Percentiles rank a stretch among this genome's conserved stretches.
Evolutionary conservation across 2,797 vertebrate species (phyloP).

Genomic region (Lagocephalus sceleratus): DNA sequence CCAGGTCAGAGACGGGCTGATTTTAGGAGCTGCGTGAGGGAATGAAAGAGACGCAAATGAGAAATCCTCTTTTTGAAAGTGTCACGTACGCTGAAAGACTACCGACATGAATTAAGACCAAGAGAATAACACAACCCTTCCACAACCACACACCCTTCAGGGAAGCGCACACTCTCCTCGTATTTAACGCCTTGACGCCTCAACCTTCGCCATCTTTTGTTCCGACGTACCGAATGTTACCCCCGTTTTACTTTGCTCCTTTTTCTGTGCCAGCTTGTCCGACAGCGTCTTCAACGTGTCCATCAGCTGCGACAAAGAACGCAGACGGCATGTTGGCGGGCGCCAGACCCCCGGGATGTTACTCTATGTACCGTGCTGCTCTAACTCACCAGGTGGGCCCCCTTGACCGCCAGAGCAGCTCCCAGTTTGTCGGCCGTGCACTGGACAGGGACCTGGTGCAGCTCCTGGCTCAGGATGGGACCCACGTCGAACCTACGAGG

Average conservation of each 20-base stretch:
- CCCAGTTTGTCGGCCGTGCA: conserved; percentile 84
- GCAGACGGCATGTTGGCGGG: neutral
- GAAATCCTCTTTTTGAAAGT: neutral
- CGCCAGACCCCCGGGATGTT: neutral
- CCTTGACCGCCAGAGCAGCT: conserved; percentile 74
- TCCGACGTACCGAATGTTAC: conserved; percentile 81
- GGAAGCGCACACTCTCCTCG: too few species aligned
- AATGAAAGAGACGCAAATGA: neutral
- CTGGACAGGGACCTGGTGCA: conserved; percentile 74
- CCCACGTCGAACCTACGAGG: conserved; percentile 88
- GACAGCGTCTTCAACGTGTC: conserved; percentile 83
- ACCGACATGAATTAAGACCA: too few species aligned
- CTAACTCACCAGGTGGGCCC: conserved; percentile 82
- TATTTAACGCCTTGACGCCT: too few species aligned
- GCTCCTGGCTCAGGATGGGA: conserved; percentile 86
- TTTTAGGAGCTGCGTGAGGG: conserved; percentile 83
- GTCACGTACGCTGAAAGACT: too few species aligned
- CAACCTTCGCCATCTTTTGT: neutral
- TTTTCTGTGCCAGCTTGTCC: conserved; percentile 76
- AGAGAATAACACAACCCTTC: too few species aligned
- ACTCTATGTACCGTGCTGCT: neutral
- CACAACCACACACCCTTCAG: too few species aligned
- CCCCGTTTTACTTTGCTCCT: conserved; percentile 81
- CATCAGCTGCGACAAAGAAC: conserved; percentile 77
- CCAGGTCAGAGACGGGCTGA: conserved; percentile 79